phyloP scores from a whole-genome alignment of 2,888 invertebrate species.

The Campaea margaritaria region DNA sequence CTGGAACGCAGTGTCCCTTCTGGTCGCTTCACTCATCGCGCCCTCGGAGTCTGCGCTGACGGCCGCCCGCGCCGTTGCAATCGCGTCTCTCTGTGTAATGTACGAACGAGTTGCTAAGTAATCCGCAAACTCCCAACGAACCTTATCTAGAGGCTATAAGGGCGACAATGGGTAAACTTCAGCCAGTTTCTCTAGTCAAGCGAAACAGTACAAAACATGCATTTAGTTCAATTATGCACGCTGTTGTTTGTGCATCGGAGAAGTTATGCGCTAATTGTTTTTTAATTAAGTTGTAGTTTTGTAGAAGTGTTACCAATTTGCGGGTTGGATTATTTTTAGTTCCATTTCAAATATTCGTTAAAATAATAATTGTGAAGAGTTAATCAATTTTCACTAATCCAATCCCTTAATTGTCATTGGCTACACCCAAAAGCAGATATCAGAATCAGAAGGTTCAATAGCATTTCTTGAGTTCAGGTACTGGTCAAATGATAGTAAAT shows the following conservation, averaged over 20 bases:
- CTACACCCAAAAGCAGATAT: too few relatives aligned
- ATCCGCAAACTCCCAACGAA: not conserved
- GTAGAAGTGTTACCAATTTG: not conserved
- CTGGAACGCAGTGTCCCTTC: not conserved
- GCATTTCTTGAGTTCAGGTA: too few relatives aligned
- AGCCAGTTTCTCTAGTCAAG: conserved; percentile 1
- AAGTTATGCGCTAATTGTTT: conserved; percentile 4
- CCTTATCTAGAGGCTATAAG: conserved; percentile 11
- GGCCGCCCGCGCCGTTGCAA: not conserved
- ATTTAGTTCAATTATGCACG: conserved; percentile 18
- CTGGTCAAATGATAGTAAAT: too few relatives aligned
- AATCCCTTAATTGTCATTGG: too few relatives aligned
- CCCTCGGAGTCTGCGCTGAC: not conserved
- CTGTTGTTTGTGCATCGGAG: conserved; percentile 6
- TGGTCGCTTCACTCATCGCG: not conserved
- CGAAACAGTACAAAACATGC: not conserved
- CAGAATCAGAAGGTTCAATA: too few relatives aligned
- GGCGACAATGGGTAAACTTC: conserved; percentile 8
- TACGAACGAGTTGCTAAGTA: conserved; percentile 3
- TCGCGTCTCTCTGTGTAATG: conserved; percentile 3
- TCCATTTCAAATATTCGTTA: too few relatives aligned
- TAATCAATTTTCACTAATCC: too few relatives aligned
- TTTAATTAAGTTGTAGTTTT: conserved; percentile 3
- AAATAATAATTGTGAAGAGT: too few relatives aligned
- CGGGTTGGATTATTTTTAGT: not conserved